Base-by-base conservation (phyloP, 2,888 invertebrate species). In the Gibbula magus region DNA sequence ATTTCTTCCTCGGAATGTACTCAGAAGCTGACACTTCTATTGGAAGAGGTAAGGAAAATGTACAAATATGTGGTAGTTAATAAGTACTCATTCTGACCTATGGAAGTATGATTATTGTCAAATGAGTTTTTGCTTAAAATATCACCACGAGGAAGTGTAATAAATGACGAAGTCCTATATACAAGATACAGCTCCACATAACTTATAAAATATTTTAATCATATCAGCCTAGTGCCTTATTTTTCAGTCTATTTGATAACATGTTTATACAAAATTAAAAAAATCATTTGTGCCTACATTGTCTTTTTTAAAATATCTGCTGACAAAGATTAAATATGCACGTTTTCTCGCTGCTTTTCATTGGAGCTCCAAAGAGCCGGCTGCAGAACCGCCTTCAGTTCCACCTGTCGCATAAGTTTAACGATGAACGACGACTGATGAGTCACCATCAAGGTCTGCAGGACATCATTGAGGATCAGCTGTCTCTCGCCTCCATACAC, bases 401-500 rank as follows among this genome's bases (percentile, higher is more conserved):
- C 93, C 99, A 99, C 93, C 93, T 99, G 85, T 96, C 98, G 0
- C 98, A 99, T 93, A 99, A 99, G 92, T 94, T 98, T 86, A 95
- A 95, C 35, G 97, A 98, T 87, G 98, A 99, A 90, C 95, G 96
- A 51, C 94, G 96, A 45, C 94, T 98, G 83, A 96, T 96, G 95
- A 95, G 95, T 54, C 95, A 96, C 81, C 97, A 98, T 92, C 96
- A 97, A 80, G 95, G 96, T 77, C 94, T 99, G 53, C 96, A 96
- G 79, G 97, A 98, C 90, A 95, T 96, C 8, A 95, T 98, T 0
- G 98, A 99, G 92, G 99, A 99, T 94, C 98, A 99, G 93, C 94
- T 99, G 54, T 97, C 98, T 88, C 93, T 99, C 78, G 99, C 99
- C 0, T 97, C 99, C 0, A 96, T 99, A 86, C 99, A 99, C 92